phyloP scores from a whole-genome alignment of 2,888 invertebrate genomes.

The Pristionchus mayeri region DNA sequence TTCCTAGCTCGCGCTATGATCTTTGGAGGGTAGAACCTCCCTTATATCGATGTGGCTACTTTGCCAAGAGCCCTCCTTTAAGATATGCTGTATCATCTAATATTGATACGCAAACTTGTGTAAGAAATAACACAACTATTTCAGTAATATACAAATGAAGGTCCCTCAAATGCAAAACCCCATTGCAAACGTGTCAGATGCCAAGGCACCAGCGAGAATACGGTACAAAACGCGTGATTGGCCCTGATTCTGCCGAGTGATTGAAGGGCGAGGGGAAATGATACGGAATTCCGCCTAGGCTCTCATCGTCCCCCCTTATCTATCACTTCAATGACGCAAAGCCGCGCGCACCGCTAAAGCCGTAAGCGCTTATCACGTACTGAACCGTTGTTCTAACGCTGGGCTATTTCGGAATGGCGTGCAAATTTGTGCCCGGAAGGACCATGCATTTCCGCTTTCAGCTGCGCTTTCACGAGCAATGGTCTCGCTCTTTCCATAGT shows the following conservation, averaged over 20 bases:
- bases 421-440: no score
- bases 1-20: no score
- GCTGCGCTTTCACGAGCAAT: neutral
- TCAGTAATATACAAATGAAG: no score
- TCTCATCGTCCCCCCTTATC: no score
- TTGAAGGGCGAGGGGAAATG: neutral
- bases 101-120: neutral
- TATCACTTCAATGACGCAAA: neutral
- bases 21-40: no score
- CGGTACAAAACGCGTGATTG: slow-evolving; percentile 21
- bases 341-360: no score
- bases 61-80: no score
- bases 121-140: no score
- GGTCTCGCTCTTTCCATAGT: neutral
- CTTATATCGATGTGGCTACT: no score
- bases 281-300: neutral
- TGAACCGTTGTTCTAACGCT: neutral
- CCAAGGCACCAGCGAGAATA: neutral
- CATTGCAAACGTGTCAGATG: neutral
- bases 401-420: neutral
- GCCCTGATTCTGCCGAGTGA: neutral
- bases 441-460: neutral
- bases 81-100: no score
- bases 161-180: neutral
- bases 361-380: neutral